These are phyloP conservation scores for Litocranius walleri DNA, from an alignment of 2,113 vertebrate genomes.

Conservation along the genomic window DNA sequence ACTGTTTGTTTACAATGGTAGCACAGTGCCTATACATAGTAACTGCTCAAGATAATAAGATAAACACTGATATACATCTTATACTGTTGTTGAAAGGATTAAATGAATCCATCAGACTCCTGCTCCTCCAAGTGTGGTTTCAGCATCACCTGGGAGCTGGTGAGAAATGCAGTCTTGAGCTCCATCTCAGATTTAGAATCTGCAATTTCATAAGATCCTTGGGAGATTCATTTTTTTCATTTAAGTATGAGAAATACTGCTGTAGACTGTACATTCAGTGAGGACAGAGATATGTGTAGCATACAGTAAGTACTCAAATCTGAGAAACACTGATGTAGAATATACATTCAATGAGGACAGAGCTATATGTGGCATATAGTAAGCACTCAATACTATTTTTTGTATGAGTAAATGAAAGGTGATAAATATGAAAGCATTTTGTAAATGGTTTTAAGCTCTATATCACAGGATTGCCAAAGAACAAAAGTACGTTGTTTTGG, in stretches of 20 bases:
- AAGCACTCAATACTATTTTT: background rate
- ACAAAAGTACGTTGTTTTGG: constrained; percentile 29
- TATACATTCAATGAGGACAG: background rate
- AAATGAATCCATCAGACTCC: background rate
- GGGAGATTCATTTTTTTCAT: background rate
- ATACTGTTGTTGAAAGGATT: background rate
- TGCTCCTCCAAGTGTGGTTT: background rate
- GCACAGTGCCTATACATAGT: background rate
- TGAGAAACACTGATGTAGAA: background rate
- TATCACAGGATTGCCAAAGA: constrained; percentile 7
- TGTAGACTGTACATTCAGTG: background rate
- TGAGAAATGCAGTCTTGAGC: background rate
- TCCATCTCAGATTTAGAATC: background rate
- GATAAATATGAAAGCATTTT: background rate
- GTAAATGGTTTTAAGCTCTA: background rate
- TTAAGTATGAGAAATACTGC: background rate
- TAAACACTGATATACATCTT: background rate
- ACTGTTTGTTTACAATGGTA: background rate
- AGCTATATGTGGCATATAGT: background rate
- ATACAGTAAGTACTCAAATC: background rate
- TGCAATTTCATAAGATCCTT: background rate
- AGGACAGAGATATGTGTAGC: background rate
- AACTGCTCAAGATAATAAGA: background rate
- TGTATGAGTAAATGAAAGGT: constrained; percentile 24
- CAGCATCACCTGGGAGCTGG: background rate